Evolutionary conservation across 2,888 invertebrate genomes (phyloP), one percentile per base, ranked within the genome.

Genomic region (Stenodema calcarata): DNA sequence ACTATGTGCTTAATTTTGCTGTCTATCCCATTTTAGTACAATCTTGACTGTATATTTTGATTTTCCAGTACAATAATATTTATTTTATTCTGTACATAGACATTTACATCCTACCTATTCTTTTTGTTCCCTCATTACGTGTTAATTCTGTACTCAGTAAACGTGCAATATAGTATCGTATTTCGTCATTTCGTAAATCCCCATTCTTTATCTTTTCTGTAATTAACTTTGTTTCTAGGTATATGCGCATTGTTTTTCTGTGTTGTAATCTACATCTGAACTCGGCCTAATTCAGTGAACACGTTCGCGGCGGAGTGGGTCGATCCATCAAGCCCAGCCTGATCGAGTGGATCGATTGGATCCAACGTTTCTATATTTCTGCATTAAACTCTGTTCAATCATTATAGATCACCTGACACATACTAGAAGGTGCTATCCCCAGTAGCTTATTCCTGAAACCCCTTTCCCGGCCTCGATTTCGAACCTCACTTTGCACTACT

Each of bases 1-100:
- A 82, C 69, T 82, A 62, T 82, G 82, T 82, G 82, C 82, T 82
- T 82, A 82, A 82, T 42, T 69, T 62, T 69, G 41, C n/a, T 30
- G 3, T 18, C 11, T 73, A 41, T 16, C 30, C 73, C 41, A 35
- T 41, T 73, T 73, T 69, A 69, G 73, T 73, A 73, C 73, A 35
- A n/a, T 73, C 16, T 30, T 27, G 16, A 50, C 23, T 62, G 62
- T 23, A 62, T 18, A 62, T 62, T 23, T 62, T 16, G 47, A 47
- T 47, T 14, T 47, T 16, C 7, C 4, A 73, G 73, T 30, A 35
- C 73, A 73, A n/a, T n/a, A n/a, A n/a, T 41, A 70, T 41, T 18
- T n/a, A 73, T 35, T 73, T 73, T 69, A 16, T 69, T 69, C n/a
- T 73, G 73, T 73, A 73, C 9, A 35, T 73, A 73, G 0, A 54